Conservation (phyloP, 2,113 vertebrate genomes). For the Toxostoma redivivum region DNA sequence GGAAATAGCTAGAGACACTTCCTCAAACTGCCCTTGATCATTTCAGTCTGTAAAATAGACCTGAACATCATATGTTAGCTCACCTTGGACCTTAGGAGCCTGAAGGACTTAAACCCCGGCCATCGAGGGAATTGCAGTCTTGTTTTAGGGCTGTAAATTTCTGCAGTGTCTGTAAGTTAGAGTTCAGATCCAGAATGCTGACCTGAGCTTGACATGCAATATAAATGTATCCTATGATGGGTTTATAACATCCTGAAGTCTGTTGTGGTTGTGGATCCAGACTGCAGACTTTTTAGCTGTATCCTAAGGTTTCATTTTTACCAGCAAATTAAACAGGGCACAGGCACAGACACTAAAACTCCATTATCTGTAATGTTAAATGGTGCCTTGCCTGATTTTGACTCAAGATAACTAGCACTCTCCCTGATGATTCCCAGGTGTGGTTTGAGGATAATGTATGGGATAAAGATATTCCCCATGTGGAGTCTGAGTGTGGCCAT, state of each 20-base stretch:
- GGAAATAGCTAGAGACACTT: background rate
- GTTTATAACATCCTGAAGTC: conserved; percentile 63
- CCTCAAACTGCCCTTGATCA: background rate
- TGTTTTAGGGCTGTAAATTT: conserved; percentile 43
- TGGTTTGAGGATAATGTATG: background rate
- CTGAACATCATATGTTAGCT: background rate
- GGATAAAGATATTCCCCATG: background rate
- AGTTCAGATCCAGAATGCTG: conserved; percentile 57
- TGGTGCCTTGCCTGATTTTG: conserved; percentile 38
- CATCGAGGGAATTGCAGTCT: background rate
- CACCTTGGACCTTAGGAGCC: background rate
- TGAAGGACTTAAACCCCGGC: background rate
- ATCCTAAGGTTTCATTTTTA: conserved; percentile 46
- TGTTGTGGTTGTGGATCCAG: conserved; percentile 40
- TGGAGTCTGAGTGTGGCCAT: background rate
- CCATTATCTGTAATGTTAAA: conserved; percentile 43
- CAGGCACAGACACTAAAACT: conserved; percentile 42
- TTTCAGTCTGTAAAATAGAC: background rate
- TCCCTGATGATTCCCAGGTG: conserved; percentile 52
- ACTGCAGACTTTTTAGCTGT: conserved; percentile 26
- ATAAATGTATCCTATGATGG: conserved; percentile 66
- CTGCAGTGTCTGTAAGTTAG: conserved; percentile 16
- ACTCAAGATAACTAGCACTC: conserved; percentile 33
- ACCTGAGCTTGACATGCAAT: conserved; percentile 62
- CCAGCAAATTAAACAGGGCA: conserved; percentile 48